These are phyloP conservation scores for Seira sanloemensis DNA, from an alignment of 2,888 invertebrate species.

Conservation along the genomic window DNA sequence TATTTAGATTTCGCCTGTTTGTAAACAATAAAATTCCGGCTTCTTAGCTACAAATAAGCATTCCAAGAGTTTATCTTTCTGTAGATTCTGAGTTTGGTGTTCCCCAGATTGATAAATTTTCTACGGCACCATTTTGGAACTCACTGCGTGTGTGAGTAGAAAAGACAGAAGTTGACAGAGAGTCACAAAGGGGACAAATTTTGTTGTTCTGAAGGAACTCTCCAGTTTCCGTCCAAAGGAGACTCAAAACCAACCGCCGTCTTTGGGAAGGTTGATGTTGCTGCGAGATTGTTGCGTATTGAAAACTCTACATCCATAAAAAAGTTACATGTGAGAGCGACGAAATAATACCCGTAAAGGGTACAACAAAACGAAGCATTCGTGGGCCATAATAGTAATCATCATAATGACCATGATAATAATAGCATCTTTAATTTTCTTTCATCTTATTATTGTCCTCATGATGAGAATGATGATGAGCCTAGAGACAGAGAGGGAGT, in stretches of 20 bases:
- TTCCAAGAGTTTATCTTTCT: too few relatives aligned
- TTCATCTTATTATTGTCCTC: neutral
- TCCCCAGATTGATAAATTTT: neutral
- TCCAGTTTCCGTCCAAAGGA: slow-evolving; percentile 2
- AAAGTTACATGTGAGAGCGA: neutral
- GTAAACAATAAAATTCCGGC: too few relatives aligned
- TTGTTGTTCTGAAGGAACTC: neutral
- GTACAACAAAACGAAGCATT: neutral
- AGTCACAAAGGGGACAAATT: neutral
- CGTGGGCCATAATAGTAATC: neutral
- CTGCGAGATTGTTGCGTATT: neutral
- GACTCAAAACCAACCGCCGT: neutral
- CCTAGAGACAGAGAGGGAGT: too few relatives aligned
- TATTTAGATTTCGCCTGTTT: too few relatives aligned
- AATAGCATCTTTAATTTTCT: slow-evolving; percentile 19
- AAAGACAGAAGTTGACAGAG: neutral
- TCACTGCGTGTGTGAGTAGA: neutral
- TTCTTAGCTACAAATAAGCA: too few relatives aligned
- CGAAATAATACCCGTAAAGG: slow-evolving; percentile 11
- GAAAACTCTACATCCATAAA: neutral
- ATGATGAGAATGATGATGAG: neutral
- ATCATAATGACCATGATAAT: slow-evolving; percentile 14
- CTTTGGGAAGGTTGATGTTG: neutral
- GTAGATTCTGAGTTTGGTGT: neutral
- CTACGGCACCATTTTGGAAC: neutral